Conservation (phyloP, 2,113 vertebrate genomes). For the Larimichthys polyactis region DNA sequence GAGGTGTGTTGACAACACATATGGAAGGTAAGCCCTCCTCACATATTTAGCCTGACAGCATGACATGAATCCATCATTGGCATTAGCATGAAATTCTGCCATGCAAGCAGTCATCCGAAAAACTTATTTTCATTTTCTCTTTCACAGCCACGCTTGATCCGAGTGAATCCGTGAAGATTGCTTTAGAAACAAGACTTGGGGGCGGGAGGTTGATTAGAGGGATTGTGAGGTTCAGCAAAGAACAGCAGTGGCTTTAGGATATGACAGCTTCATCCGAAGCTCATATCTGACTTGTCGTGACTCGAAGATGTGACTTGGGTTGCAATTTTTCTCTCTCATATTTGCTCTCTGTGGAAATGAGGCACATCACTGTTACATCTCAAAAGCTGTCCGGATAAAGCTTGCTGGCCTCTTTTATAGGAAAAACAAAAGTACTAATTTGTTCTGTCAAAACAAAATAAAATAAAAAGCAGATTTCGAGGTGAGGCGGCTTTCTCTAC, state of each 20-base stretch:
- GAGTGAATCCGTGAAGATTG: background rate
- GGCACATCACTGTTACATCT: conserved; percentile 6
- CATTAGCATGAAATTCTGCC: background rate
- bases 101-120: background rate
- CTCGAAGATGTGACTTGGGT: conserved; percentile 51
- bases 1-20: conserved; percentile 10
- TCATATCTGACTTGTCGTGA: conserved; percentile 46
- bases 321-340: conserved; percentile 35
- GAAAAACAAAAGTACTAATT: conserved; percentile 7
- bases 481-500: background rate
- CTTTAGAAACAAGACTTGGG: conserved; percentile 7
- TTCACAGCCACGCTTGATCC: background rate
- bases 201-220: conserved; percentile 26
- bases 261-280: conserved; percentile 29
- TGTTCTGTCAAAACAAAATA: conserved; percentile 24
- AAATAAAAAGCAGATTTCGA: background rate
- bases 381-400: background rate
- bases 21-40: background rate
- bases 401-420: conserved; percentile 14
- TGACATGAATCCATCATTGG: background rate
- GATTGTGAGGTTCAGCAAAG: conserved; percentile 42
- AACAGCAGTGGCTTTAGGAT: conserved; percentile 37
- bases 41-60: background rate
- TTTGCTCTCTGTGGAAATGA: conserved; percentile 15
- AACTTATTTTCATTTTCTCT: conserved; percentile 8